Evolutionary conservation across 2,888 invertebrate species (phyloP).

Genomic region (Leptarthrus brevirostris): DNA sequence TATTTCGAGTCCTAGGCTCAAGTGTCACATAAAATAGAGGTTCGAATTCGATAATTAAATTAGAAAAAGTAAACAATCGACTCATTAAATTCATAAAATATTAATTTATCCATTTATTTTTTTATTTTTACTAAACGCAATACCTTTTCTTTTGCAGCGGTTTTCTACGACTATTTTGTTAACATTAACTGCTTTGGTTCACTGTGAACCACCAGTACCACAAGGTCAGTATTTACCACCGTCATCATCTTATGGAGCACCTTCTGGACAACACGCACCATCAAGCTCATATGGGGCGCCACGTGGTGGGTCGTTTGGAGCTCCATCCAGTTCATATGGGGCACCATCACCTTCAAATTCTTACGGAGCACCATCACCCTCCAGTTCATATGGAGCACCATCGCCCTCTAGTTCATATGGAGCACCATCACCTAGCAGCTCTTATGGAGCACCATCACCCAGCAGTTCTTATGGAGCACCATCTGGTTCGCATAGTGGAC

Average conservation of each 20-base stretch:
- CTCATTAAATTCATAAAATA: no score
- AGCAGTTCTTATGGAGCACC: no score
- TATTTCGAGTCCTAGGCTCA: no score
- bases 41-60: no score
- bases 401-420: constrained; percentile 63
- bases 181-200: constrained; percentile 62
- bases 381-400: constrained; percentile 68
- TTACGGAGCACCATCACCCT: constrained; percentile 65
- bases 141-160: constrained; percentile 58
- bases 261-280: constrained; percentile 64
- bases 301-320: constrained; percentile 54
- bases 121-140: no score
- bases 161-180: constrained; percentile 64
- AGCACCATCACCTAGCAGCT: constrained; percentile 62
- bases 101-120: no score
- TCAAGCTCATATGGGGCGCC: constrained; percentile 68
- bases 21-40: no score
- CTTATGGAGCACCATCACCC: constrained; percentile 63
- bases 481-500: constrained; percentile 60
- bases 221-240: constrained; percentile 66
- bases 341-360: constrained; percentile 66
- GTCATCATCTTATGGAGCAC: constrained; percentile 64
- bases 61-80: no score
- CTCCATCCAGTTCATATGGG: constrained; percentile 67
- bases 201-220: constrained; percentile 64